Evolutionary conservation across 2,113 vertebrate species (phyloP).

Genomic region (Bostrychus sinensis): DNA sequence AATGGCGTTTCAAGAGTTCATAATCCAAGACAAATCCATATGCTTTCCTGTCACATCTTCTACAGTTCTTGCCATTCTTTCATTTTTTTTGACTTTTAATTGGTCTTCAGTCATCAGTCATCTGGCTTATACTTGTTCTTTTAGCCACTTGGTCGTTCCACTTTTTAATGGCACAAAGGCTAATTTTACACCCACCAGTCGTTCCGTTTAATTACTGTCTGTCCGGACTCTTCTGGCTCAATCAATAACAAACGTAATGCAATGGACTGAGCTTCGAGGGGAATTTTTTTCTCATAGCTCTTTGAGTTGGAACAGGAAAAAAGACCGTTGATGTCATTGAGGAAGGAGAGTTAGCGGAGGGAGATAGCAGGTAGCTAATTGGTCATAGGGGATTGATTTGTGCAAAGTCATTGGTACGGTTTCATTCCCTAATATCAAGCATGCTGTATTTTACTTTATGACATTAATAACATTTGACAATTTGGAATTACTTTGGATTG

Average conservation of each 20-base stretch:
- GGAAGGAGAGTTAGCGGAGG: constrained; percentile 26
- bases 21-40: constrained; percentile 69
- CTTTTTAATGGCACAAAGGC: constrained; percentile 78
- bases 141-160: constrained; percentile 65
- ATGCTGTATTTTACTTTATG: constrained; percentile 22
- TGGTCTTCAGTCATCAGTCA: constrained; percentile 74
- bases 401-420: constrained; percentile 26
- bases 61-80: constrained; percentile 45
- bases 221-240: constrained; percentile 70
- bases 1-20: constrained; percentile 71
- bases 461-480: constrained; percentile 28
- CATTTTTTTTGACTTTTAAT: constrained; percentile 62
- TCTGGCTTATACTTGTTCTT: constrained; percentile 60
- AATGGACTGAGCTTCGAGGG: constrained; percentile 47
- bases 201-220: constrained; percentile 81
- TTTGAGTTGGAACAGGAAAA: constrained; percentile 48
- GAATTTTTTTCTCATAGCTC: no score
- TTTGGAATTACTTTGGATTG: constrained; percentile 22
- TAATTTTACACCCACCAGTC: constrained; percentile 83
- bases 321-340: constrained; percentile 40
- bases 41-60: constrained; percentile 48
- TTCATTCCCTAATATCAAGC: constrained; percentile 12
- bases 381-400: constrained; percentile 32
- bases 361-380: constrained; percentile 47
- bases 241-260: constrained; percentile 73